Base-by-base conservation (phyloP, 2,113 vertebrate genomes). In the Serilophus lunatus region DNA sequence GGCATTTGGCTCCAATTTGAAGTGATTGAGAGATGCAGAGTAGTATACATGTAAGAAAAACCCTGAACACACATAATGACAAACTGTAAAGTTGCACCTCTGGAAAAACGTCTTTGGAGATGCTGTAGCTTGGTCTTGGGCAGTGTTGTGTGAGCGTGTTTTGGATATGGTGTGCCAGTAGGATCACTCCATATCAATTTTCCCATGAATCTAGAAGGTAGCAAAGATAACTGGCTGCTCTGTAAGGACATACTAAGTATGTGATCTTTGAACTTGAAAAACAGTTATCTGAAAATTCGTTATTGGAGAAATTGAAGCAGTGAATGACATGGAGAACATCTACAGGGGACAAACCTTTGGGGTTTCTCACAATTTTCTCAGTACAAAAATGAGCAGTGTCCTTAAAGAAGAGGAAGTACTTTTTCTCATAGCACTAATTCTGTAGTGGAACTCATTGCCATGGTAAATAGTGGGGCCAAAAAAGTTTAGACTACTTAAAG, bases 41-140 rank as follows among this genome's bases (percentile, higher is more conserved):
- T 25, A 29, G 14, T 19, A 3, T 20, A 31, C 0, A 0, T 23
- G 9, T 28, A n/a, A 28, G 35, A 60, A 71, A 44, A 54, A 7
- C 9, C 4, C 44, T 91, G 40, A 71, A 36, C 6, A 3, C 51
- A 8, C 2, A 5, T 33, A 59, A 7, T 63, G 70, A 53, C 10
- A 86, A 50, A 3, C 53, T 90, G 10, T 66, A 33, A 63, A 79
- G 51, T 47, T 50, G 16, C 18, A 81, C 23, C 53, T 91, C 36
- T 84, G 50, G 54, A 38, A 81, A 65, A 91, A 49, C 5, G 11
- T 64, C 28, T 38, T 44, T 72, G 65, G 15, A 18, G 18, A 10
- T 54, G 14, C 42, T 75, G 12, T 81, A 50, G 19, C 17, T 59
- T 38, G 9, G 12, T 69, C 29, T 74, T 28, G 3, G 51, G 50